Conservation (phyloP, 30 jellyfish, hydroid and myxozoan genomes). For the Phacellophora camtschatica region DNA sequence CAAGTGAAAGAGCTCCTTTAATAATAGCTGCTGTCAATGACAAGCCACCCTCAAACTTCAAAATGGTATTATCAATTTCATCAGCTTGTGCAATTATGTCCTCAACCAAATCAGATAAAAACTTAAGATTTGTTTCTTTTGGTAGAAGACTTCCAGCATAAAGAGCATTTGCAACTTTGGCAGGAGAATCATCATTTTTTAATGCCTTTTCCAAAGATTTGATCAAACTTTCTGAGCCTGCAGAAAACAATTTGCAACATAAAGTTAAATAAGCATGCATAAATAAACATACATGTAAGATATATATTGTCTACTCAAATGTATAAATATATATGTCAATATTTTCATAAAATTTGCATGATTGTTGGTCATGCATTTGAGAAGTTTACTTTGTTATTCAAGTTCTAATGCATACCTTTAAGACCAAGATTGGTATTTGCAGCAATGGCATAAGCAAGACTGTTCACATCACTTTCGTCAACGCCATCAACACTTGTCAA, state of each 20-base stretch:
- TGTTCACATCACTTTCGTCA: conserved; percentile 60
- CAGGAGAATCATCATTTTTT: conserved; percentile 86
- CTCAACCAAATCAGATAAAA: conserved; percentile 81
- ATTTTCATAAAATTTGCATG: no score
- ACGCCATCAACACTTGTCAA: conserved; percentile 35
- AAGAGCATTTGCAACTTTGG: conserved; percentile 81
- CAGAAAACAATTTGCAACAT: no score
- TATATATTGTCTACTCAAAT: no score
- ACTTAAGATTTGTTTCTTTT: conserved; percentile 51
- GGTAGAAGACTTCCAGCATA: conserved; percentile 91
- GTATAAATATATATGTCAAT: no score
- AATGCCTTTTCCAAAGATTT: conserved; percentile 56
- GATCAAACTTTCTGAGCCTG: conserved; percentile 31
- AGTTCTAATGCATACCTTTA: conserved; percentile 39
- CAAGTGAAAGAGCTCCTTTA: conserved; percentile 64
- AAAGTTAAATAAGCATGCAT: no score
- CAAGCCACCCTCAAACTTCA: conserved; percentile 97
- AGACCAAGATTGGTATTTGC: conserved; percentile 69
- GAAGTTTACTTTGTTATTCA: no score
- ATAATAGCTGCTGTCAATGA: conserved; percentile 71
- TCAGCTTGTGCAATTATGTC: conserved; percentile 96
- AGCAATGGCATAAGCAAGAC: conserved; percentile 63
- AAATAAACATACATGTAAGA: no score
- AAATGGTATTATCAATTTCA: conserved; percentile 71
- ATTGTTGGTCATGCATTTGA: no score